Conservation (phyloP, 2,797 vertebrate genomes). For the Smutsia gigantea region DNA sequence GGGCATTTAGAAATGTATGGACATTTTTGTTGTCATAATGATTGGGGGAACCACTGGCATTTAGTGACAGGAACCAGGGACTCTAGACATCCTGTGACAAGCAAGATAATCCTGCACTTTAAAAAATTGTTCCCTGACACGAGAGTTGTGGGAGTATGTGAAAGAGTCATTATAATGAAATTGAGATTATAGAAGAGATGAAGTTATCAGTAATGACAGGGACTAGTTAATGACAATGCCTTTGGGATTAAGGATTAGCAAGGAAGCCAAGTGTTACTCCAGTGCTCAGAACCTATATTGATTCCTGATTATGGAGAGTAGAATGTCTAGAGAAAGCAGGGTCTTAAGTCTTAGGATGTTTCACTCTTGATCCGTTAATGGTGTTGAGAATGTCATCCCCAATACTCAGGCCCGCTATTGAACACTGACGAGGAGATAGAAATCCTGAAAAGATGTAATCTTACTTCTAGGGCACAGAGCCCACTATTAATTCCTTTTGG, state of each 20-base stretch:
- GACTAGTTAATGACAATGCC: neutral
- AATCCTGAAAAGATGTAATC: neutral
- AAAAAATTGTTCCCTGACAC: neutral
- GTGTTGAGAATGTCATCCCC: neutral
- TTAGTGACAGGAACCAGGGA: neutral
- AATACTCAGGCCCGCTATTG: neutral
- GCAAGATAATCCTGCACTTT: neutral
- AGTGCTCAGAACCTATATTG: neutral
- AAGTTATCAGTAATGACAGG: neutral
- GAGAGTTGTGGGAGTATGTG: neutral
- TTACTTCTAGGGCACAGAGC: neutral
- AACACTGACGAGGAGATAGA: neutral
- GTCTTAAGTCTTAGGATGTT: neutral
- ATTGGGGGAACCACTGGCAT: neutral
- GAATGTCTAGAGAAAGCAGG: neutral
- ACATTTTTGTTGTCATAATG: neutral
- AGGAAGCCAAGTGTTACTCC: neutral
- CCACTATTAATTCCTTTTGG: neutral
- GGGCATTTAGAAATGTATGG: constrained; percentile 24
- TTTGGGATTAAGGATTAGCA: neutral
- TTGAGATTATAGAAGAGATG: neutral
- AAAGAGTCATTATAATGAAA: constrained; percentile 7
- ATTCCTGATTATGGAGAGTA: neutral
- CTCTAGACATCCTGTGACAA: neutral
- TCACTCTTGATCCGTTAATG: neutral